phyloP scores from a whole-genome alignment of 1,140 invertebrate species.

The Eurosta solidaginis region DNA sequence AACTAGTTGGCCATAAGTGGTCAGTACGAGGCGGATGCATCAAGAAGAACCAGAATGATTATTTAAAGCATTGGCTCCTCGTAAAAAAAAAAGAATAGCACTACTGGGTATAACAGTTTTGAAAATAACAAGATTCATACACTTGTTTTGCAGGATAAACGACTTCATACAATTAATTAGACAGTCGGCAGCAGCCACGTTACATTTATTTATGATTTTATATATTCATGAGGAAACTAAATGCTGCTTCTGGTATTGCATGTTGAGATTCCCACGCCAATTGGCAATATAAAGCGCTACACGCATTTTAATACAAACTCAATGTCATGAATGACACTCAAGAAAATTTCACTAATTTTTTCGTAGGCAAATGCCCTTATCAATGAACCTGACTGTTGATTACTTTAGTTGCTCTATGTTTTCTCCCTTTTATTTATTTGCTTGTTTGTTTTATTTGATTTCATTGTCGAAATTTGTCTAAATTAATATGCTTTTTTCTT shows the following conservation, averaged over 20 bases:
- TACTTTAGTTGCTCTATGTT: neutral
- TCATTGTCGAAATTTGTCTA: neutral
- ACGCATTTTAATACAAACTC: neutral
- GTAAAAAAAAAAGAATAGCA: no score
- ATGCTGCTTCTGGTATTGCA: neutral
- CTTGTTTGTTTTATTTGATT: no score
- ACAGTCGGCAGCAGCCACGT: slow-evolving; percentile 12
- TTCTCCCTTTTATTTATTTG: no score
- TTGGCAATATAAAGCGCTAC: neutral
- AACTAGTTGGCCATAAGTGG: no score
- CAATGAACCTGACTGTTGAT: neutral
- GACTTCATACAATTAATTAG: neutral
- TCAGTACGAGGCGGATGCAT: no score
- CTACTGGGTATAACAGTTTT: no score
- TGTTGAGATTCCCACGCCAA: neutral
- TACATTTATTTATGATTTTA: neutral
- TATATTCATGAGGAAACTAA: neutral
- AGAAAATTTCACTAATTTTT: neutral
- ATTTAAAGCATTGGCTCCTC: no score
- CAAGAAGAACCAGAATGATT: no score
- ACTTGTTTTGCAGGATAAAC: slow-evolving; percentile 9
- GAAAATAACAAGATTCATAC: neutral
- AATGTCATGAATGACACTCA: neutral
- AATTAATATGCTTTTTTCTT: neutral
- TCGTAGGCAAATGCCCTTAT: neutral